A percentile compares a stretch with the other conserved stretches of the same genome.
Evolutionary conservation across 1,140 invertebrate genomes (phyloP).

Genomic region (Drosophila nikananu): DNA sequence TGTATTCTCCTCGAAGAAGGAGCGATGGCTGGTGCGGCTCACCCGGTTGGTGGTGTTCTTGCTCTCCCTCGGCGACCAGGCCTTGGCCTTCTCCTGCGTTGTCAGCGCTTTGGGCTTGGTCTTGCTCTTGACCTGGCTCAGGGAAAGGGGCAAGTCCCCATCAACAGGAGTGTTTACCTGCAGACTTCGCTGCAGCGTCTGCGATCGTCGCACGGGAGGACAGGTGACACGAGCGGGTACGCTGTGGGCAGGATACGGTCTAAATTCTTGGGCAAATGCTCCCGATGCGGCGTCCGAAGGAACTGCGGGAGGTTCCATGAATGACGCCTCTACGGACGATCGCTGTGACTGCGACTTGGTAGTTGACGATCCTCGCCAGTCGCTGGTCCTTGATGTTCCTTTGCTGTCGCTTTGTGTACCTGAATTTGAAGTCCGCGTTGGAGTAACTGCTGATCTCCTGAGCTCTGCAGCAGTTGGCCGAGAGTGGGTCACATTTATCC

Average conservation of each 20-base stretch:
- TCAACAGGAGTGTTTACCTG: neutral
- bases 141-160: neutral
- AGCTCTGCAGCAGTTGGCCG: neutral
- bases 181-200: neutral
- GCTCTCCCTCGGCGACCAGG: neutral
- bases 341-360: neutral
- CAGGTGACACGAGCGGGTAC: neutral
- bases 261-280: neutral
- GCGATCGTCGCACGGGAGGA: conserved; percentile 4
- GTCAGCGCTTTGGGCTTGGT: neutral
- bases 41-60: conserved; percentile 3
- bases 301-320: too few relatives aligned
- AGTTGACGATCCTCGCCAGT: neutral
- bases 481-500: too few relatives aligned
- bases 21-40: conserved; percentile 40
- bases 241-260: neutral
- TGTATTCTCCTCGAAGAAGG: neutral
- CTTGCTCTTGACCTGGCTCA: neutral
- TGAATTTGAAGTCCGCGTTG: neutral
- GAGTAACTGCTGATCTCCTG: too few relatives aligned
- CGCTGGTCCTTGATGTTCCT: neutral
- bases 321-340: neutral
- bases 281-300: neutral
- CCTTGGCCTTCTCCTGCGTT: neutral
- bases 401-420: neutral